phyloP scores from a whole-genome alignment of 1,140 invertebrate genomes.

The Anadara kagoshimensis region DNA sequence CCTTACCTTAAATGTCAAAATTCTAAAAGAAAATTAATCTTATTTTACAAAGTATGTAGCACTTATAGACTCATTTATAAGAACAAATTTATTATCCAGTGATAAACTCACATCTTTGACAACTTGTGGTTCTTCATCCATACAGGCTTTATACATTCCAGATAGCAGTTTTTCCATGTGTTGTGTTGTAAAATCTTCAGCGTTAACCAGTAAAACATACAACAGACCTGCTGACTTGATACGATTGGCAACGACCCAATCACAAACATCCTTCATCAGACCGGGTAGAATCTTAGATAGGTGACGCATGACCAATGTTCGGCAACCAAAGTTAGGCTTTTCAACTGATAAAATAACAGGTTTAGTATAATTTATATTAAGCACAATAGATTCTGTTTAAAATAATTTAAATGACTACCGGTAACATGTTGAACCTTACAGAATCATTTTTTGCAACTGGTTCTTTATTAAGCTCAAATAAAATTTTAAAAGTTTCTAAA shows the following conservation, averaged over 20 bases:
- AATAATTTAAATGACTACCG: no score
- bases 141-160: conserved; percentile 75
- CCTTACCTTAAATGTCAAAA: not conserved
- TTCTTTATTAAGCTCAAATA: no score
- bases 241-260: conserved; percentile 83
- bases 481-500: no score
- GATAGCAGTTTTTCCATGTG: conserved; percentile 78
- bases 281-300: conserved; percentile 81
- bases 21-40: not conserved
- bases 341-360: conserved; percentile 73
- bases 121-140: conserved; percentile 79
- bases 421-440: no score
- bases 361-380: not conserved
- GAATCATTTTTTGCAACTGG: no score
- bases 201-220: conserved; percentile 81
- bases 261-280: conserved; percentile 80
- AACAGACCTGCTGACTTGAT: conserved; percentile 84
- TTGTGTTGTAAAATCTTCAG: conserved; percentile 82
- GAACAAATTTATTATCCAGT: not conserved
- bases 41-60: not conserved
- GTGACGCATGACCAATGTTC: conserved; percentile 82
- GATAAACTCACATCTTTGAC: conserved; percentile 77
- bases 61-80: not conserved
- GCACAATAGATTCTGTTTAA: not conserved
- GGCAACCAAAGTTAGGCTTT: conserved; percentile 85